Evolutionary conservation across 2,113 vertebrate species (phyloP), one percentile per base, ranked within the genome.

Genomic region (Siniperca knerii): DNA sequence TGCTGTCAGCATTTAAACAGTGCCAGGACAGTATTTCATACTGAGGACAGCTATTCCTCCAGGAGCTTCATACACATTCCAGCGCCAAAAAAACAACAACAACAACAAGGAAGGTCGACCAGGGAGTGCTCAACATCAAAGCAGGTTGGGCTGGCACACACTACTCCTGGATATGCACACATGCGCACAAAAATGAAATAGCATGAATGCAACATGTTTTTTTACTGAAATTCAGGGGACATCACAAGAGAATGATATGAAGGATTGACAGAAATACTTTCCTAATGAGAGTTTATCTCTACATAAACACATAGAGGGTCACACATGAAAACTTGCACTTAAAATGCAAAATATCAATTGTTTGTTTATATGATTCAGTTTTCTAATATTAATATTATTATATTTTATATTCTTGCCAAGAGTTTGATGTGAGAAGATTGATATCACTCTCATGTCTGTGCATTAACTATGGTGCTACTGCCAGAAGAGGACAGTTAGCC

Each of bases 1-100:
- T 77, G 64, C n/a, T 80, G 69, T 82, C 70, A 76, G 61, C 44
- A 66, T 69, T 85, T 40, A 71, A 58, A 81, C 20, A 54, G 64
- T 35, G 70, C 54, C 72, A 40, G 15, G 52, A 85, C 62, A 35
- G 46, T 11, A 42, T 35, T 4, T 50, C 20, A 18, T 13, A 23
- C n/a, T n/a, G 37, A 62, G 75, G 72, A 77, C 16, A 65, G 13
- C n/a, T 21, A 35, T 68, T 81, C 65, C 77, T 87, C 20, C 66
- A 40, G 74, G 29, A 85, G 74, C 46, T 75, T 71, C n/a, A 66
- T 21, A 67, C 55, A 54, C 54, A 65, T 35, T 23, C 35, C 68
- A 61, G 57, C 1, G 8, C 21, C 44, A 80, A 40, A 81, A 37
- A 72, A 78, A 73, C 4, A 86, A 37, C 62, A 66, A 85, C n/a